Evolutionary conservation across 2,888 invertebrate genomes (phyloP).

Genomic region (Tetheella fluctuosa): DNA sequence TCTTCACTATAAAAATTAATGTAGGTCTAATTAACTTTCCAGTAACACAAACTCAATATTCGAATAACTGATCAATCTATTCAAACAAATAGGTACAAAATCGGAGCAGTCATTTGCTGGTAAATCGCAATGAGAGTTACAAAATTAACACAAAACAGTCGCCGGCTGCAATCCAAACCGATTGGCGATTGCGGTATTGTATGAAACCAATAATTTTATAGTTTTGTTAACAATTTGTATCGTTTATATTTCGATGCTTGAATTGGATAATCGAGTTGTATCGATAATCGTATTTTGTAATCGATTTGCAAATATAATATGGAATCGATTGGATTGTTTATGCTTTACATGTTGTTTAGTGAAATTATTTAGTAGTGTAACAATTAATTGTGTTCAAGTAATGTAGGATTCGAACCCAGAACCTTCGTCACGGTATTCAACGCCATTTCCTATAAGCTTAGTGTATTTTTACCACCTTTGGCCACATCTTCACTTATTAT

Average conservation of each 20-base stretch:
- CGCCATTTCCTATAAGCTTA: too few relatives aligned
- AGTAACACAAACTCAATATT: too few relatives aligned
- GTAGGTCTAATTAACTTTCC: too few relatives aligned
- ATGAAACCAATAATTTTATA: conserved; percentile 1
- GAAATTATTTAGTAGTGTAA: neutral
- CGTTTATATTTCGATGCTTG: neutral
- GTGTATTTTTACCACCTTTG: too few relatives aligned
- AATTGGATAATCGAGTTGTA: neutral
- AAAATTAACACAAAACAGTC: neutral
- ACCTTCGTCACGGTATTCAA: too few relatives aligned
- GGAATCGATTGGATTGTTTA: neutral
- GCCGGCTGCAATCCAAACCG: neutral
- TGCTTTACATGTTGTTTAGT: neutral
- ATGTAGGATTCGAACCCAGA: too few relatives aligned
- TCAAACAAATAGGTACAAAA: conserved; percentile 14
- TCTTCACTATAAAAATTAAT: too few relatives aligned
- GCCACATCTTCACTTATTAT: too few relatives aligned
- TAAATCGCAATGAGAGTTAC: neutral
- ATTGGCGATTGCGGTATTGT: neutral
- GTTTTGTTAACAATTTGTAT: neutral
- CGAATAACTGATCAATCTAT: too few relatives aligned
- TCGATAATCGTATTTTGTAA: neutral
- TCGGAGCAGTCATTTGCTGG: neutral
- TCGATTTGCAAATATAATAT: neutral
- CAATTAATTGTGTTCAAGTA: neutral